Conservation (phyloP, 2,888 invertebrate genomes). For the Lepidocyrtoides sp. region DNA sequence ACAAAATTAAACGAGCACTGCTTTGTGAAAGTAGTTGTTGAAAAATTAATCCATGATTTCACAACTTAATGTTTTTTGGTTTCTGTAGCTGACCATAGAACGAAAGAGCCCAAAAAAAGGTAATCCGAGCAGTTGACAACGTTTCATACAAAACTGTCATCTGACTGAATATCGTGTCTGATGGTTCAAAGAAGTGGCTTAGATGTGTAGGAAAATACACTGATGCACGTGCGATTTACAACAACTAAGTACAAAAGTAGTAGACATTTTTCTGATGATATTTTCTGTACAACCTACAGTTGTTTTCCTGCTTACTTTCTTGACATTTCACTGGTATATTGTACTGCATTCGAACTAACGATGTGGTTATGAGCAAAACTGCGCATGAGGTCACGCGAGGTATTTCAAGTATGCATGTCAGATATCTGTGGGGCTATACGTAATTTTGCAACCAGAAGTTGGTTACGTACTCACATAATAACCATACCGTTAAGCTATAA, state of each 20-base stretch:
- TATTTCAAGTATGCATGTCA: conserved; percentile 64
- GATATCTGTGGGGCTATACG: neutral
- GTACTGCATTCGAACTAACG: conserved; percentile 47
- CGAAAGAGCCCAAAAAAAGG: neutral
- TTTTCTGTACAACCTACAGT: neutral
- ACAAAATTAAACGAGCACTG: neutral
- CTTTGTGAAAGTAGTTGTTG: neutral
- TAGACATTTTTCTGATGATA: no score
- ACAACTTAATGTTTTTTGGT: neutral
- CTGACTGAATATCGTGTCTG: neutral
- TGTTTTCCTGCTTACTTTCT: neutral
- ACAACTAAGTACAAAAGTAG: no score
- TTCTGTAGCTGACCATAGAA: neutral
- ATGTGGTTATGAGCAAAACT: conserved; percentile 56
- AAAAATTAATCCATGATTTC: neutral
- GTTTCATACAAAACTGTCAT: neutral
- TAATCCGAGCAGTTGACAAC: neutral
- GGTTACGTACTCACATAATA: neutral
- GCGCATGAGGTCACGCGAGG: conserved; percentile 69
- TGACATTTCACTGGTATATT: conserved; percentile 35
- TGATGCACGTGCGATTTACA: neutral
- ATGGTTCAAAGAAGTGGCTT: neutral
- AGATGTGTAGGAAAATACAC: neutral
- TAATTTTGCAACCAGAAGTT: neutral
- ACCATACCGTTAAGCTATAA: no score